These are phyloP conservation scores for Eulemur rubriventer DNA, from an alignment of 2,797 vertebrate species.

Conservation along the genomic window DNA sequence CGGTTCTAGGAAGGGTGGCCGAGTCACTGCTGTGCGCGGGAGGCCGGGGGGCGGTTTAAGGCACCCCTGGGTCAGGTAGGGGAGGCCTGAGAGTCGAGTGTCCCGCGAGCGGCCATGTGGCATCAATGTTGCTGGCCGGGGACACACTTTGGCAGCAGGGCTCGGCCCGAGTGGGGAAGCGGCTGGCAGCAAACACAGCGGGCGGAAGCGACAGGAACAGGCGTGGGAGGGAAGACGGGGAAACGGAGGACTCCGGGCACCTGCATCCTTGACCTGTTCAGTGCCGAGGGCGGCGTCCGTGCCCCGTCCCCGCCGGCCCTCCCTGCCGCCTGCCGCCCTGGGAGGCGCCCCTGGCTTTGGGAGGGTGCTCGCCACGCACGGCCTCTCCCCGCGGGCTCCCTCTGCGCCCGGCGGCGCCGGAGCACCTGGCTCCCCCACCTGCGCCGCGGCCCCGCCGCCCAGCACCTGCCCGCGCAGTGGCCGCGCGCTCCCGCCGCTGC, in stretches of 20 bases:
- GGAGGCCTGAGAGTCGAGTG: background rate
- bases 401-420: background rate
- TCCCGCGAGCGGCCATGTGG: background rate
- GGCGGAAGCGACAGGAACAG: background rate
- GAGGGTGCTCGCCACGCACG: background rate
- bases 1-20: background rate
- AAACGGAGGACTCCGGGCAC: accelerated
- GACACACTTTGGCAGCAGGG: too few species aligned
- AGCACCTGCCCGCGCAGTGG: background rate
- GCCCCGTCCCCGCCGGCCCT: background rate
- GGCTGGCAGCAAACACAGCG: background rate
- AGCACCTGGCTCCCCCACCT: background rate
- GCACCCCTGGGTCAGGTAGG: accelerated
- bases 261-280: background rate
- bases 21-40: accelerated
- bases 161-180: background rate
- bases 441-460: background rate
- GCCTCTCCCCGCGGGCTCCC: background rate
- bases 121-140: accelerated
- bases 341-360: background rate
- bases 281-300: background rate
- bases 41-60: accelerated
- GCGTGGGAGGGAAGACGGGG: accelerated
- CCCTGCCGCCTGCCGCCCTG: background rate
- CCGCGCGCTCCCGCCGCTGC: background rate